Conservation (phyloP, 2,113 vertebrate genomes). For the Rhinopithecus roxellana region DNA sequence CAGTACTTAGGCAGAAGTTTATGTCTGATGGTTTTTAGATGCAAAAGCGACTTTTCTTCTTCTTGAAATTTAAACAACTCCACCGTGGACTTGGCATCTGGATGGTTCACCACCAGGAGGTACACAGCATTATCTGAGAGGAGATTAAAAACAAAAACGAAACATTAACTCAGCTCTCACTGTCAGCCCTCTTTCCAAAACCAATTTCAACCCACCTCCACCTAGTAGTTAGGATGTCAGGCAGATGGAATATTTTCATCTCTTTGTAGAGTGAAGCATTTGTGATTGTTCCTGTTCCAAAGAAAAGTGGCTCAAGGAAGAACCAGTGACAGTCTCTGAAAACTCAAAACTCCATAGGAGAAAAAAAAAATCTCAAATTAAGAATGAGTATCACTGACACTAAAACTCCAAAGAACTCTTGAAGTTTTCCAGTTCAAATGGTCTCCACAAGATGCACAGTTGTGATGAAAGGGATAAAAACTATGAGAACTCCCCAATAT, state of each 20-base stretch:
- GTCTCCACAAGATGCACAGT: not conserved
- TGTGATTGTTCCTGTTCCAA: constrained; percentile 21
- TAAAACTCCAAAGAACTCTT: not conserved
- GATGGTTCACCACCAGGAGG: constrained; percentile 95
- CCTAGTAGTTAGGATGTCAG: constrained; percentile 63
- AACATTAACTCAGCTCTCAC: constrained; percentile 47
- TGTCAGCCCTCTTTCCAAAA: constrained; percentile 55
- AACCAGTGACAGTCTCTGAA: constrained; percentile 47
- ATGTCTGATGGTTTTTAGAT: constrained; percentile 93
- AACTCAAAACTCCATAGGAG: not conserved
- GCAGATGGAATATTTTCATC: constrained; percentile 69
- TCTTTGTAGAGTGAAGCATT: constrained; percentile 47
- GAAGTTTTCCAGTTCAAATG: not conserved
- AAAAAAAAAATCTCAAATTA: not conserved
- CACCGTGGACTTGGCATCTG: constrained; percentile 87
- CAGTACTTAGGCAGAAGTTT: constrained; percentile 90
- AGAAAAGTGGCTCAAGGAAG: constrained; percentile 59
- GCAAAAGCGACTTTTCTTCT: constrained; percentile 87
- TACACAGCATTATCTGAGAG: constrained; percentile 88
- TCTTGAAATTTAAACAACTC: constrained; percentile 92
- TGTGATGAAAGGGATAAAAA: not conserved
- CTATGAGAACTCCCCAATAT: not conserved
- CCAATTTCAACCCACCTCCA: constrained; percentile 67
- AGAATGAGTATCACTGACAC: not conserved
- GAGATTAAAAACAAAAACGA: constrained; percentile 65